These are phyloP conservation scores for Margaritifera margaritifera DNA, from an alignment of 2,888 invertebrate genomes.

Conservation along the genomic window DNA sequence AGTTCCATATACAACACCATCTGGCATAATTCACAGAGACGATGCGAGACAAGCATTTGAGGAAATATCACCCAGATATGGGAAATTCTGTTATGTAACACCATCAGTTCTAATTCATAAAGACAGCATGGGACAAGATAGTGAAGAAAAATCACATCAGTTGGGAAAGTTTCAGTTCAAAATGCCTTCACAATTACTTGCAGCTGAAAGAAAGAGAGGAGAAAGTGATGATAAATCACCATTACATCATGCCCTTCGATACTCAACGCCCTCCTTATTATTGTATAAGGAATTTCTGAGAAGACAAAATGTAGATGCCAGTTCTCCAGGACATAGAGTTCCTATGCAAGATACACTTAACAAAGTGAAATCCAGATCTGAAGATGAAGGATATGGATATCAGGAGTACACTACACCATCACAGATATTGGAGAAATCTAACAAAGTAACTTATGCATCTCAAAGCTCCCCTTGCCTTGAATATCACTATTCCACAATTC, in stretches of 20 bases:
- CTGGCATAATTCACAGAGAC: no score
- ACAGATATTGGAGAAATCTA: conserved; percentile 10
- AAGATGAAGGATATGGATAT: neutral
- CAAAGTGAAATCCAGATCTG: no score
- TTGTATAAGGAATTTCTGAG: neutral
- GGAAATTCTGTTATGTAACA: conserved; percentile 15
- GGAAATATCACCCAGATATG: neutral
- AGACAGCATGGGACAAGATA: conserved; percentile 13
- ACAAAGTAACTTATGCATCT: conserved; percentile 1
- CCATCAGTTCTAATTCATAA: conserved; percentile 22
- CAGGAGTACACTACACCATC: conserved; percentile 10
- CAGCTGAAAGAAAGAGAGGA: no score
- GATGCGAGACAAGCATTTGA: no score
- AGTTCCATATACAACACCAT: conserved; percentile 8
- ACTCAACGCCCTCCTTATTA: conserved; percentile 4
- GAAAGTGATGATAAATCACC: neutral
- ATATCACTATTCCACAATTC: neutral
- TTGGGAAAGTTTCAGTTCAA: neutral
- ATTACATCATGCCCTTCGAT: conserved; percentile 11
- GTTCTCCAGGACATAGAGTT: neutral
- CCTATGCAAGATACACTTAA: neutral
- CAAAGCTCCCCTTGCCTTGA: neutral
- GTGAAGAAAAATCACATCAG: neutral
- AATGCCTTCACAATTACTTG: no score
- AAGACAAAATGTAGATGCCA: no score